Evolutionary conservation across 2,888 invertebrate species (phyloP), one percentile per base, ranked within the genome.

Genomic region (Trissonchulus latispiculum): DNA sequence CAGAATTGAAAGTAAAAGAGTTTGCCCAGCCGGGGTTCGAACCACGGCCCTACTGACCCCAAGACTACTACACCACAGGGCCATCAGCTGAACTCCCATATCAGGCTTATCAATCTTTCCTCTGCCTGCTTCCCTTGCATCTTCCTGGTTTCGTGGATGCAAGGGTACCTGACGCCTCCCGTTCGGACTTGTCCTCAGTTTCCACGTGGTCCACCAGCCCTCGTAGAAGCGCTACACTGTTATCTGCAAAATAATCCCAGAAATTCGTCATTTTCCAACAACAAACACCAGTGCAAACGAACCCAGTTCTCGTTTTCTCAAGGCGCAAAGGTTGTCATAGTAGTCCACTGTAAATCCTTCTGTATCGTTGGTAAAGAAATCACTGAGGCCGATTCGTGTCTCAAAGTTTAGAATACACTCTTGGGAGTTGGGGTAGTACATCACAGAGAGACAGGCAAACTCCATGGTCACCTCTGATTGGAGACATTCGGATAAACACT

Each of bases 401-500:
- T 74, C 73, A 37, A 29, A 62, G 32, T 74, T 74, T 48, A 74
- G 28, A 2, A 73, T 35, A 66, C 75, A 74, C 33, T 73, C 70
- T n/a, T 62, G 28, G 18, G 36, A 36, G 1, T 70, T 61, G 70
- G 32, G 61, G 36, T 69, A 74, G 35, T 73, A 74, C 75, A 74
- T 73, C 23, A 61, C 75, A n/a, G 75, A 74, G 2, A 73, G 29
- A 36, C 75, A 74, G 8, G 29, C 36, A 36, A 74, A 73, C 2
- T 61, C 61, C 36, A 66, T 23, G 15, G 1, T 48, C 1, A 1
- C 2, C 23, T n/a, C 2, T 18, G 72, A 36, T 18, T 29, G 8
- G 32, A 74, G n/a, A 36, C 75, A 74, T 48, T 74, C 73, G 59
- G 28, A 28, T 37, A 74, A 31, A 31, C 75, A 74, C 75, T 74